Conservation (phyloP, 2,113 vertebrate species). For the Pleuronectes platessa region DNA sequence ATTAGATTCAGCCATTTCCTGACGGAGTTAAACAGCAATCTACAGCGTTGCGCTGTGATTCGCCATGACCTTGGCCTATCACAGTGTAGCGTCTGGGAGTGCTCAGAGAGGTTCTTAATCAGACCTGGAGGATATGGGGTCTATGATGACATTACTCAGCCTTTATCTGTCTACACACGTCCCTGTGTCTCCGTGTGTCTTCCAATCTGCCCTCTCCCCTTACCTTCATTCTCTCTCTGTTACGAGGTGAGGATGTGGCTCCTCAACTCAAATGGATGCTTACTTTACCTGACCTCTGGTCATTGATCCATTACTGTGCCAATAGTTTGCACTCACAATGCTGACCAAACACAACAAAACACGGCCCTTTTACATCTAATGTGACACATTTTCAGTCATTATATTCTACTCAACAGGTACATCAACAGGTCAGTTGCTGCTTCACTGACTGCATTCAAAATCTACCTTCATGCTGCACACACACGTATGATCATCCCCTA, state of each 20-base stretch:
- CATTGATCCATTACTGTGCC: constrained; percentile 47
- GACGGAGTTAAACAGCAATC: constrained; percentile 75
- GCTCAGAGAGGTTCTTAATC: constrained; percentile 73
- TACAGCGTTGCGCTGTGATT: constrained; percentile 59
- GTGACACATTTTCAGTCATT: constrained; percentile 19
- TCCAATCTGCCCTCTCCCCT: constrained; percentile 24
- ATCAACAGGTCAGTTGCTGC: constrained; percentile 46
- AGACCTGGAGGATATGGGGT: constrained; percentile 58
- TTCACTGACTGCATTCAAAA: constrained; percentile 9
- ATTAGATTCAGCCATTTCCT: constrained; percentile 73
- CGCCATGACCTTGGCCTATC: constrained; percentile 77
- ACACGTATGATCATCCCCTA: constrained; percentile 23
- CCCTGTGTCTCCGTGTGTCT: constrained; percentile 35
- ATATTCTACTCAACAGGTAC: constrained; percentile 45
- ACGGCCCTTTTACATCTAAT: constrained; percentile 4
- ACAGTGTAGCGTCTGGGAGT: constrained; percentile 54
- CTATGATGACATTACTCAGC: constrained; percentile 73
- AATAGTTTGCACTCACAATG: constrained; percentile 20
- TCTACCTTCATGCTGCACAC: constrained; percentile 24
- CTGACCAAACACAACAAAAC: constrained; percentile 43
- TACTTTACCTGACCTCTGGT: constrained; percentile 62
- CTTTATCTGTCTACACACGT: constrained; percentile 65
- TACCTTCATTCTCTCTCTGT: constrained; percentile 21
- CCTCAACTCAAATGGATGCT: constrained; percentile 50
- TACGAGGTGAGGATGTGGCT: constrained; percentile 25